Conservation (phyloP, 2,113 vertebrate species). For the Leucoraja erinaceus region DNA sequence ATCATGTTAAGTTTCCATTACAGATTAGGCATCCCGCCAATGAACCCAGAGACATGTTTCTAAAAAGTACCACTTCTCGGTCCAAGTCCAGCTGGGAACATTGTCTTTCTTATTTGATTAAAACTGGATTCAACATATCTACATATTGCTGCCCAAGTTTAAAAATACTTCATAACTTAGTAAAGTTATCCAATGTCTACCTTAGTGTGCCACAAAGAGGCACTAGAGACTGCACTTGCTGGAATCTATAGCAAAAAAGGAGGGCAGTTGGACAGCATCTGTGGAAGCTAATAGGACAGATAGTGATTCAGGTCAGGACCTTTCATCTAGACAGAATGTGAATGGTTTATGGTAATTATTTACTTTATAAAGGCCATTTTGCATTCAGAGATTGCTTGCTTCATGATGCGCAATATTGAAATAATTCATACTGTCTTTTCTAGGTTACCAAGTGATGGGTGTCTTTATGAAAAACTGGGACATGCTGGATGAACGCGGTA, state of each 20-base stretch:
- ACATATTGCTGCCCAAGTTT: not conserved
- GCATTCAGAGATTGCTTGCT: not conserved
- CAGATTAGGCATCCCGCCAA: not conserved
- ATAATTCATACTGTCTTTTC: not conserved
- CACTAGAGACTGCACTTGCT: too few relatives aligned
- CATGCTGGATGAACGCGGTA: slow-evolving; percentile 71
- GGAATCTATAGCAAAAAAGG: too few relatives aligned
- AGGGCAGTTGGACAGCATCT: too few relatives aligned
- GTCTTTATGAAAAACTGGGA: slow-evolving; percentile 98
- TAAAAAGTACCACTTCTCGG: not conserved
- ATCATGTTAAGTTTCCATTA: slow-evolving; percentile 8
- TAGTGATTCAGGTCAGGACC: too few relatives aligned
- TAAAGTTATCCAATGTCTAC: not conserved
- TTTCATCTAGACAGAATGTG: not conserved
- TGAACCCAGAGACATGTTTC: not conserved
- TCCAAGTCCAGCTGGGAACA: not conserved
- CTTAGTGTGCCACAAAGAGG: not conserved
- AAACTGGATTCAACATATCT: not conserved
- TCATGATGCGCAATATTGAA: not conserved
- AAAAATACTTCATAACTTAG: not conserved
- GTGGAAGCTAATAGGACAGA: too few relatives aligned
- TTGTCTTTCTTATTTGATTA: not conserved
- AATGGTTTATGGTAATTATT: not conserved
- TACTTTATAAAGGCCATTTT: not conserved
- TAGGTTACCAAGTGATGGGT: slow-evolving; percentile 84